Evolutionary conservation across 2,113 vertebrate genomes (phyloP).

Genomic region (Cyanoderma ruficeps): DNA sequence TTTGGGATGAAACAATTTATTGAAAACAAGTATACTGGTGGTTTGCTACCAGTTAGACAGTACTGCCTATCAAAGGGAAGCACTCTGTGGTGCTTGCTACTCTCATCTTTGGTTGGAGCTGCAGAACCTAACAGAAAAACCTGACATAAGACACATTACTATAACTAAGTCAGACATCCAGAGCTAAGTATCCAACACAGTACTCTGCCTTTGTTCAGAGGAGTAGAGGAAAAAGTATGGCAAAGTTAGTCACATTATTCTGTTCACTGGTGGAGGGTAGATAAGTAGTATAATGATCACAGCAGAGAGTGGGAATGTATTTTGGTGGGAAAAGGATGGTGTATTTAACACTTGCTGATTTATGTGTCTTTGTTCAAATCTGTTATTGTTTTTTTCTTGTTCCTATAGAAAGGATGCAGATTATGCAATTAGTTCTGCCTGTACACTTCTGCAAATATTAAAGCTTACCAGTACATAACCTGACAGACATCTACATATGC

Average conservation of each 20-base stretch:
- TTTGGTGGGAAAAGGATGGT: neutral
- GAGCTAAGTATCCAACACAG: neutral
- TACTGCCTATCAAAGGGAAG: neutral
- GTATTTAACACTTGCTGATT: neutral
- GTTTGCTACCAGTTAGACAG: neutral
- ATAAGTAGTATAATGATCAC: neutral
- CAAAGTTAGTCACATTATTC: neutral
- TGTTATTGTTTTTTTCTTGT: neutral
- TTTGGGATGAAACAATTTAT: neutral
- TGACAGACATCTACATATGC: neutral
- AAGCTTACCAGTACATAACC: neutral
- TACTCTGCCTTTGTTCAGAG: neutral
- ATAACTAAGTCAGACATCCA: neutral
- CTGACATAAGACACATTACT: neutral
- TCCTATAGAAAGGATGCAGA: conserved; percentile 12
- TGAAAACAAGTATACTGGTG: neutral
- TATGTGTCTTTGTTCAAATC: neutral
- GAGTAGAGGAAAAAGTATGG: neutral
- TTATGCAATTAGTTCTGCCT: neutral
- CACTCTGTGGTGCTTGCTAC: neutral
- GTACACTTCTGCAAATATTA: neutral
- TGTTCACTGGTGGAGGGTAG: neutral
- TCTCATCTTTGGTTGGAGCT: neutral
- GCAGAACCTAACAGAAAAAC: neutral
- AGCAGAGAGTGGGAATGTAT: neutral